A percentile compares a stretch with the other conserved stretches of the same genome.
phyloP scores from a whole-genome alignment of 2,888 invertebrate genomes.

The Eurytoma adleriae region DNA sequence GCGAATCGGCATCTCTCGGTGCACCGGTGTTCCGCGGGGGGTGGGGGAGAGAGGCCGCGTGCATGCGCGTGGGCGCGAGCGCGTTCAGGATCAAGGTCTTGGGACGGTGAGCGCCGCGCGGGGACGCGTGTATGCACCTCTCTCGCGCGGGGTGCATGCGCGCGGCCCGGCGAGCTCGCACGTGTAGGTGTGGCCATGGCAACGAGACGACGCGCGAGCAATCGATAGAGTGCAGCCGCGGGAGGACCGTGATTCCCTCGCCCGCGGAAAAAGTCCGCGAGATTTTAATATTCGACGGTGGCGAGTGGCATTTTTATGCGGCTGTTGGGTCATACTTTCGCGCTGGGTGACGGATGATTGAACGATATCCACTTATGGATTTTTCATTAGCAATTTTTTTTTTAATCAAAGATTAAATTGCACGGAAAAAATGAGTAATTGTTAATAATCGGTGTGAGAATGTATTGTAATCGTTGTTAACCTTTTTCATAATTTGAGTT shows the following conservation, averaged over 20 bases:
- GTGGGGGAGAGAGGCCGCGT: constrained; percentile 6
- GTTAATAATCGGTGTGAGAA: no score
- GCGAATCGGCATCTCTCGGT: neutral
- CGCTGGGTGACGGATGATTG: no score
- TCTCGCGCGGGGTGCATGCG: constrained; percentile 49
- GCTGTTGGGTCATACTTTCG: no score
- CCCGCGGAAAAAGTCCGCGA: neutral
- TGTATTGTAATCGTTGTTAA: no score
- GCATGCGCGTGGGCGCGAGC: constrained; percentile 46
- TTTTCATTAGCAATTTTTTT: no score
- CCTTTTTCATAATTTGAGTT: no score
- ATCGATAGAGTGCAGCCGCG: constrained; percentile 72
- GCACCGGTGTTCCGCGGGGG: neutral
- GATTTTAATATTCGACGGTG: no score
- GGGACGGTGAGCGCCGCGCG: constrained; percentile 54
- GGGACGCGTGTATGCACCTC: constrained; percentile 37
- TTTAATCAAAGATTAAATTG: no score
- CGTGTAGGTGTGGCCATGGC: constrained; percentile 71
- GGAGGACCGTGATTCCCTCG: neutral
- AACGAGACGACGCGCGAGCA: constrained; percentile 65
- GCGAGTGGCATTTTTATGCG: no score
- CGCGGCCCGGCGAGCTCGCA: constrained; percentile 52
- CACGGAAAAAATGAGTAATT: no score
- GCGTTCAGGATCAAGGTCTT: constrained; percentile 71
- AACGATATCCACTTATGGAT: no score